phyloP scores from a whole-genome alignment of 1,140 invertebrate species.

The Bombus superbus region DNA sequence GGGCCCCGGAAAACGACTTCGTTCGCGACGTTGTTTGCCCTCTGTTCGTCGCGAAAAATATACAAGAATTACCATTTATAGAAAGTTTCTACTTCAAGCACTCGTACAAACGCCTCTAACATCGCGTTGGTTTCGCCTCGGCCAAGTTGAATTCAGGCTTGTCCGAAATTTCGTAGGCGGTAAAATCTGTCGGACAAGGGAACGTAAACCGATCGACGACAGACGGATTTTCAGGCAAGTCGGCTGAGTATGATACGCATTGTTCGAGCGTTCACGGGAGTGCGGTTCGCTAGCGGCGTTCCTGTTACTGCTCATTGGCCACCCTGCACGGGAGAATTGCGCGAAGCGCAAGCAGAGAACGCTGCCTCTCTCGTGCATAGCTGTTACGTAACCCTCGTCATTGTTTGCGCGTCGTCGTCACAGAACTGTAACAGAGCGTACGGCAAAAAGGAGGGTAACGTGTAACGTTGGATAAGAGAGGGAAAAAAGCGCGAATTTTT shows the following conservation, averaged over 20 bases:
- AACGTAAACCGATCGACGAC: slow-evolving; percentile 12
- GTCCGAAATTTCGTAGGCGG: background rate
- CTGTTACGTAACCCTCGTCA: slow-evolving; percentile 67
- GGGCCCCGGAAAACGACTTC: background rate
- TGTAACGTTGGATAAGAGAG: slow-evolving; percentile 49
- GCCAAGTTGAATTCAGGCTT: too few relatives aligned
- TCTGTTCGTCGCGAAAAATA: background rate
- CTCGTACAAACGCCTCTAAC: background rate
- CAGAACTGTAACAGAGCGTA: slow-evolving; percentile 50
- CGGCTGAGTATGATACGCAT: slow-evolving; percentile 65
- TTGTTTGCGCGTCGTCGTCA: slow-evolving; percentile 70
- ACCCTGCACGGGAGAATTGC: slow-evolving; percentile 56
- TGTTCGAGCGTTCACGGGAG: slow-evolving; percentile 58
- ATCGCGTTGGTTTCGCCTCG: background rate
- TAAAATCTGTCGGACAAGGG: background rate
- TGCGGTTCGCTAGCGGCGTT: slow-evolving; percentile 55
- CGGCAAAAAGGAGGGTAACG: slow-evolving; percentile 57
- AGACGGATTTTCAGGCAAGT: slow-evolving; percentile 64
- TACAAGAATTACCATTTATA: background rate
- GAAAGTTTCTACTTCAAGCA: background rate
- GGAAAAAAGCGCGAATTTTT: slow-evolving; percentile 59
- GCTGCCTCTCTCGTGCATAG: slow-evolving; percentile 58
- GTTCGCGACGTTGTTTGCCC: slow-evolving; percentile 20
- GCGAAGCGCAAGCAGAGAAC: slow-evolving; percentile 46
- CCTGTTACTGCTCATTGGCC: slow-evolving; percentile 62